A percentile compares a stretch with the other conserved stretches of the same genome.
Evolutionary conservation across 2,888 invertebrate species (phyloP).

Genomic region (Tetropium fuscum): DNA sequence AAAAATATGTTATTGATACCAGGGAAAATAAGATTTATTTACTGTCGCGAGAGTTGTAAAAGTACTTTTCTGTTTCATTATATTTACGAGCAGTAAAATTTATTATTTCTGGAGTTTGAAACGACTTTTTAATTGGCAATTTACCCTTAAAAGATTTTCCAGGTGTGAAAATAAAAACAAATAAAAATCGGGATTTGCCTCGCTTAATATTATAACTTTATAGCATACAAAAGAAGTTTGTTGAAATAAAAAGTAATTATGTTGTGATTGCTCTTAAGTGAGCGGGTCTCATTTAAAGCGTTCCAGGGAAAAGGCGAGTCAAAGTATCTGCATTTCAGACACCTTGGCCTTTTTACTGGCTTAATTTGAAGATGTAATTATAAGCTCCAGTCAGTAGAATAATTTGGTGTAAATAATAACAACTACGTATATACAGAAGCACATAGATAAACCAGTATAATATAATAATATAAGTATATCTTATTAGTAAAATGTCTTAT

Average conservation of each 20-base stretch:
- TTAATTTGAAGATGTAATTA: too few relatives aligned
- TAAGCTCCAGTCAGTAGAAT: too few relatives aligned
- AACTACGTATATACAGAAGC: too few relatives aligned
- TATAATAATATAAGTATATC: too few relatives aligned
- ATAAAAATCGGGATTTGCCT: slow-evolving; percentile 14
- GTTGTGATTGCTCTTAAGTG: slow-evolving; percentile 5
- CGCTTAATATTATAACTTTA: slow-evolving; percentile 15
- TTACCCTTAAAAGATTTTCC: slow-evolving; percentile 15
- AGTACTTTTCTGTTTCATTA: not conserved
- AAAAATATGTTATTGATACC: too few relatives aligned
- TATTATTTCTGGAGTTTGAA: slow-evolving; percentile 14
- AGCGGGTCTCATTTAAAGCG: not conserved
- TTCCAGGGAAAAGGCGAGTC: not conserved
- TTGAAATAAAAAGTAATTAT: slow-evolving; percentile 13
- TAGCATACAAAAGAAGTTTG: slow-evolving; percentile 7
- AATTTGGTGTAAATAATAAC: too few relatives aligned
- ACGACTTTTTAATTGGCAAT: slow-evolving; percentile 23
- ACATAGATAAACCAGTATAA: too few relatives aligned
- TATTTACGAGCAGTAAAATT: slow-evolving; percentile 14
- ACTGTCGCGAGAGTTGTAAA: not conserved
- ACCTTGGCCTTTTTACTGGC: too few relatives aligned
- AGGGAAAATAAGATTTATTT: not conserved
- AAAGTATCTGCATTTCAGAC: too few relatives aligned
- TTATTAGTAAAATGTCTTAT: too few relatives aligned
- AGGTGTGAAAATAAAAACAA: slow-evolving; percentile 14